phyloP scores from a whole-genome alignment of 2,113 vertebrate species.

The Peromyscus californicus region DNA sequence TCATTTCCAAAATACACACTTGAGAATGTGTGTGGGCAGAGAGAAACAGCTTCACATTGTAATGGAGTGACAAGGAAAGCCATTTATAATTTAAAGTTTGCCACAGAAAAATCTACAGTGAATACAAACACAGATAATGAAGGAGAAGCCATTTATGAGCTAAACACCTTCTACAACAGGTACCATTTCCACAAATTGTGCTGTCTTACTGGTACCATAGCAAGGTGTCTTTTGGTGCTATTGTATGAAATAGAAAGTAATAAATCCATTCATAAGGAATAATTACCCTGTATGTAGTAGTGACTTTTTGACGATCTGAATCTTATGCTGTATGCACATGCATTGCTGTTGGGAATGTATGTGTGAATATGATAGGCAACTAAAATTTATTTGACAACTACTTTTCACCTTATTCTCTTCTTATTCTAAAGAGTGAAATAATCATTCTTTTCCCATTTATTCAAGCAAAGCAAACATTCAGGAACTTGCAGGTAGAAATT shows the following conservation, averaged over 20 bases:
- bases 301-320: background rate
- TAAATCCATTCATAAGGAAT: background rate
- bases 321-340: background rate
- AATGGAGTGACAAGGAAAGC: constrained; percentile 23
- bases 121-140: constrained; percentile 24
- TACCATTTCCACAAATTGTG: background rate
- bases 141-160: background rate
- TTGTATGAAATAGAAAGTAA: background rate
- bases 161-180: background rate
- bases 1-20: constrained; percentile 67
- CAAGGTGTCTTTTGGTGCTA: background rate
- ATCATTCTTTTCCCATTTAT: background rate
- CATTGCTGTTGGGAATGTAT: background rate
- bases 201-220: background rate
- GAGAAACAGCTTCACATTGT: constrained; percentile 37
- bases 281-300: background rate
- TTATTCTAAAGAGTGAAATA: background rate
- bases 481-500: background rate
- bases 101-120: background rate
- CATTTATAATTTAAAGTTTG: constrained; percentile 41
- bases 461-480: constrained; percentile 28
- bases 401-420: constrained; percentile 10
- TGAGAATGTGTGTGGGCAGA: constrained; percentile 54
- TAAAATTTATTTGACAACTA: constrained; percentile 24
- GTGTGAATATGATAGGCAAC: background rate